Conservation (phyloP, 2,113 vertebrate genomes). For the Caranx melampygus region DNA sequence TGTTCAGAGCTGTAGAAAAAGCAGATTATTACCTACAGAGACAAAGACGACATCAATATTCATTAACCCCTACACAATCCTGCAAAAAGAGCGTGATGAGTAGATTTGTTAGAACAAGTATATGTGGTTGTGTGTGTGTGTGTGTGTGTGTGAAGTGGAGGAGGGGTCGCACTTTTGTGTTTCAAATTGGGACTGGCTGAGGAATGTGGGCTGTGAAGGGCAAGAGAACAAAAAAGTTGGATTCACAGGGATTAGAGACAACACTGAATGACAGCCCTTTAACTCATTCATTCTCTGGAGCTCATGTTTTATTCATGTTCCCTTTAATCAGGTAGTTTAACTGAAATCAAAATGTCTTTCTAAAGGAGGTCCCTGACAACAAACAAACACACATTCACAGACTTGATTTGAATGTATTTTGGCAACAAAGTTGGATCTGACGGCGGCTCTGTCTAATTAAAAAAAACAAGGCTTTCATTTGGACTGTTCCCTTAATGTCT, state of each 20-base stretch:
- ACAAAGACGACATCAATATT: conserved; percentile 2
- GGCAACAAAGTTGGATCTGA: conserved; percentile 34
- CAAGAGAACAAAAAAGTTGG: conserved; percentile 57
- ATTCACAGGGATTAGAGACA: conserved; percentile 58
- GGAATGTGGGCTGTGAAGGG: conserved; percentile 67
- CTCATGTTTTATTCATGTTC: conserved; percentile 60
- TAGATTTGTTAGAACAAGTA: conserved; percentile 20
- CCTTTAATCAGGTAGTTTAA: conserved; percentile 55
- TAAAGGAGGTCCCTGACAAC: conserved; percentile 13
- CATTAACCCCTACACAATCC: conserved; percentile 24
- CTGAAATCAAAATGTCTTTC: conserved; percentile 55
- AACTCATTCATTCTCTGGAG: conserved; percentile 23
- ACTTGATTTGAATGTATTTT: conserved; percentile 25
- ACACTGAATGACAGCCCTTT: conserved; percentile 43
- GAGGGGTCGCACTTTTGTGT: conserved; percentile 72
- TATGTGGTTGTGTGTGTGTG: background rate
- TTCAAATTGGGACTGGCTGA: conserved; percentile 59
- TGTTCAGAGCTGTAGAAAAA: background rate
- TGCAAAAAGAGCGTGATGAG: conserved; percentile 29
- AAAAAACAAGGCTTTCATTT: conserved; percentile 47
- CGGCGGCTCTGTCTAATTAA: conserved; percentile 23
- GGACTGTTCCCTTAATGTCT: conserved; percentile 33
- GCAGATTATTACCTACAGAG: conserved; percentile 3
- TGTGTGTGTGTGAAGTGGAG: conserved; percentile 35
- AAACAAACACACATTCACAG: conserved; percentile 31